A percentile compares a stretch with the other conserved stretches of the same genome.
These are phyloP conservation scores for Eueremaeus valkanovi DNA, from an alignment of 2,888 invertebrate genomes.

Conservation along the genomic window DNA sequence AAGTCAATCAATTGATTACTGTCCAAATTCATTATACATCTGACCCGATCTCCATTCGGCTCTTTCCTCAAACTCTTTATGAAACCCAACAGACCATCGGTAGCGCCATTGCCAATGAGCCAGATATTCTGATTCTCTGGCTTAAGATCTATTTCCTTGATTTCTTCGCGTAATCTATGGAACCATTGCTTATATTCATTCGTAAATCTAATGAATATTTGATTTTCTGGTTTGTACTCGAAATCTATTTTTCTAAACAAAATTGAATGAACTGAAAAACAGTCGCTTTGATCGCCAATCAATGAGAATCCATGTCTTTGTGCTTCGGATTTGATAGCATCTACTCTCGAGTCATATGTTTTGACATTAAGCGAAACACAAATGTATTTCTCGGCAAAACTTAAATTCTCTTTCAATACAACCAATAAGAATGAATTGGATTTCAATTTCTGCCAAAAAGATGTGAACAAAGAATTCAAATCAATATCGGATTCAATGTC, in stretches of 20 bases:
- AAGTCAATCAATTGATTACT: background rate
- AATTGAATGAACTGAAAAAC: background rate
- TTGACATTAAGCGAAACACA: background rate
- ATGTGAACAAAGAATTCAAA: background rate
- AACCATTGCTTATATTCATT: slow-evolving; percentile 64
- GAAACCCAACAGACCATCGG: slow-evolving; percentile 56
- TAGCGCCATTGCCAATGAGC: slow-evolving; percentile 51
- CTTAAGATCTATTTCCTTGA: slow-evolving; percentile 59
- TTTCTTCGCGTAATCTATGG: slow-evolving; percentile 67
- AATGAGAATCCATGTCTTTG: background rate
- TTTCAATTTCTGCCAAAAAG: slow-evolving; percentile 2
- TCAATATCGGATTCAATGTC: background rate
- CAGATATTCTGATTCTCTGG: slow-evolving; percentile 50
- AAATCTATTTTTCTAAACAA: background rate
- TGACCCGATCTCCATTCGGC: slow-evolving; percentile 49
- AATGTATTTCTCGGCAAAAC: background rate
- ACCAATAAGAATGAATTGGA: slow-evolving; percentile 12
- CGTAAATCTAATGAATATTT: slow-evolving; percentile 41
- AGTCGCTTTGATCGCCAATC: background rate
- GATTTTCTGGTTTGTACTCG: background rate
- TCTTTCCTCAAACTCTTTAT: slow-evolving; percentile 56
- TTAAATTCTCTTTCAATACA: background rate
- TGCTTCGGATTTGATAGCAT: background rate
- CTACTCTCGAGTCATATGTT: background rate
- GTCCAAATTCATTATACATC: slow-evolving; percentile 41